Base-by-base conservation (phyloP, 2,888 invertebrate species). In the Bugula neritina region DNA sequence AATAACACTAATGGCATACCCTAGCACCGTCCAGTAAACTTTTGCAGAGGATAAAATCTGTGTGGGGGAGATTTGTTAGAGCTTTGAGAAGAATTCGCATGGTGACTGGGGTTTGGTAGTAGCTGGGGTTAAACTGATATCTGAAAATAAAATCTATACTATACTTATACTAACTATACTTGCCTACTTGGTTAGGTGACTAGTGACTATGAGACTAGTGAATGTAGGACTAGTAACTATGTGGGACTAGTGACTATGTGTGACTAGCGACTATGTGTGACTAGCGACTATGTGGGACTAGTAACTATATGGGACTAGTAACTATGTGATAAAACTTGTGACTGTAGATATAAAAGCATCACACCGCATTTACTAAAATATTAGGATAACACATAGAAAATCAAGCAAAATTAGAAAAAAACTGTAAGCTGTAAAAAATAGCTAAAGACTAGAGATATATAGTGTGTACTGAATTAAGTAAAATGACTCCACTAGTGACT, bases 41-140 rank as follows among this genome's bases (percentile, higher is more conserved):
- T 86, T 99, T 99, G 87, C 98, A 99, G 76, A 99, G 87, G 69
- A 95, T 94, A 82, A 98, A 97, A 85, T 99, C 99, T 10, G 97
- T 93, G 81, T 97, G 94, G 0, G 99, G 99, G 77, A 98, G 89
- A 85, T 96, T 97, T 13, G 98, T 97, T 57, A 99, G 86, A 0
- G 97, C 94, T 84, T 99, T 99, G 77, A 99, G 84, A 63, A 99
- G 87, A 79, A 99, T 95, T 80, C 92, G 91, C 76, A 91, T 90
- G 1, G 94, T 92, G 54, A 96, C 81, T 23, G 77, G 75, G 43
- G 79, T 77, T 81, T 94, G 92, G 80, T 93, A 92, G 79, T 90
- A 89, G 73, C 89, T 89, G 0, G 96, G 94, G 84, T 96, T 95
- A 81, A 99, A 93, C 85, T 99, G 98, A 82, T 98, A 97, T 74